A percentile compares a stretch with the other conserved stretches of the same genome.
Conservation (phyloP, 2,797 vertebrate species). For the Sparus aurata region DNA sequence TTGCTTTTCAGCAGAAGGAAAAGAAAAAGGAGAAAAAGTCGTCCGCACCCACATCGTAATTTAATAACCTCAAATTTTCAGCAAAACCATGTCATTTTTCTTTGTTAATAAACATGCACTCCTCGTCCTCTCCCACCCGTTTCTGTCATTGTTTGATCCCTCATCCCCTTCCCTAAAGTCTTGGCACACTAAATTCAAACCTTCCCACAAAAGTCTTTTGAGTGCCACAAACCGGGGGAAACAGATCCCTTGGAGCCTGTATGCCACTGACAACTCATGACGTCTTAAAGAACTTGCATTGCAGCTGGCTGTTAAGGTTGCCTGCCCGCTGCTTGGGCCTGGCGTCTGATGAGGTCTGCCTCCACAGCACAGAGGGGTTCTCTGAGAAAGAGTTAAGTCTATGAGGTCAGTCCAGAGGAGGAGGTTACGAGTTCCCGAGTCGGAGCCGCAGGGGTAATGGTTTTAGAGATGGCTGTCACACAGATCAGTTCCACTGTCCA, state of each 20-base stretch:
- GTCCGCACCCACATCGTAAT: conserved; percentile 10
- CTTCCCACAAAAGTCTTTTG: conserved; percentile 70
- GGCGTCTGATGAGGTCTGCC: conserved; percentile 73
- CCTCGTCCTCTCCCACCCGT: conserved; percentile 23
- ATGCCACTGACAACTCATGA: conserved; percentile 72
- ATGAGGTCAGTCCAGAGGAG: conserved; percentile 78
- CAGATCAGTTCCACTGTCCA: conserved; percentile 88
- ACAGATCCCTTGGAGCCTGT: conserved; percentile 70
- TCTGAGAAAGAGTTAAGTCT: conserved; percentile 78
- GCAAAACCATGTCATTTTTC: conserved; percentile 42
- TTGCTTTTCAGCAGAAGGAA: not conserved
- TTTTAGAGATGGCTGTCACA: conserved; percentile 89
- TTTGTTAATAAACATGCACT: conserved; percentile 51
- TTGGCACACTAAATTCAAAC: conserved; percentile 68
- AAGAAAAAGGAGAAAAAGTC: not conserved
- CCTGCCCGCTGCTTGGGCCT: conserved; percentile 68
- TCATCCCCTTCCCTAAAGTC: conserved; percentile 53
- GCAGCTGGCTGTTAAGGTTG: conserved; percentile 71
- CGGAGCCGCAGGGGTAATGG: conserved; percentile 84
- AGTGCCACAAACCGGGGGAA: conserved; percentile 67
- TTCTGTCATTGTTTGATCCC: conserved; percentile 57
- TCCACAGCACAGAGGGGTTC: conserved; percentile 76
- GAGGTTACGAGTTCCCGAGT: conserved; percentile 81
- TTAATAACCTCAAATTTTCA: conserved; percentile 42
- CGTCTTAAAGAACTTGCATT: conserved; percentile 63